Conservation (phyloP, 2,113 vertebrate genomes). For the Grus americana region DNA sequence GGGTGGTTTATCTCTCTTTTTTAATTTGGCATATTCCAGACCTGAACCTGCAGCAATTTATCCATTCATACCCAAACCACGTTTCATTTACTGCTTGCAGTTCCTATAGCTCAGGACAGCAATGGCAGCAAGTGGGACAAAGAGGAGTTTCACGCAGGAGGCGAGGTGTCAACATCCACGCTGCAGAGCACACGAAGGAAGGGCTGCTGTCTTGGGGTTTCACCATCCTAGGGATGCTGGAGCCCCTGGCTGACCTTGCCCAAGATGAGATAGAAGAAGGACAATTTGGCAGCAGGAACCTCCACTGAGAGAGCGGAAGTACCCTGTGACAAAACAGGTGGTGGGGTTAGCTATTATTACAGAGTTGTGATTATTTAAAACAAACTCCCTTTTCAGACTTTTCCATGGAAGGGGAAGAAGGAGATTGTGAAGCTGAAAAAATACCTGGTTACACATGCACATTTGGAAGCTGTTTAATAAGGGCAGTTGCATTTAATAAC, state of each 20-base stretch:
- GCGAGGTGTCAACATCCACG: accelerated
- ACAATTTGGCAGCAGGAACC: background rate
- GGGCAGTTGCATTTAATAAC: background rate
- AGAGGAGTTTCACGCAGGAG: background rate
- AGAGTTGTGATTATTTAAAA: background rate
- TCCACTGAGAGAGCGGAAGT: background rate
- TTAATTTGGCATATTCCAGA: background rate
- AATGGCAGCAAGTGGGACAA: background rate
- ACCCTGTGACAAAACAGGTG: background rate
- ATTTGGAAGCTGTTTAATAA: background rate
- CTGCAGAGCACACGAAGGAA: background rate
- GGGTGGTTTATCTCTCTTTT: background rate
- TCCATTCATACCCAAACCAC: background rate
- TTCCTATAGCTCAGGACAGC: background rate
- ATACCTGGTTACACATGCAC: background rate
- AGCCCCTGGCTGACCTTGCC: background rate
- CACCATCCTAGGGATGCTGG: background rate
- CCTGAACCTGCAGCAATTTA: background rate
- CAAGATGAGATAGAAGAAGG: background rate
- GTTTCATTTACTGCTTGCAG: background rate
- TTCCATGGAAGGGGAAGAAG: background rate
- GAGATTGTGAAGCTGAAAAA: background rate
- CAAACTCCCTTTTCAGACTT: background rate
- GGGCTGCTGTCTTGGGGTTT: background rate
- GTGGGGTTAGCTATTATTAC: background rate